phyloP scores from a whole-genome alignment of 2,888 invertebrate genomes.

The Unio delphinus region DNA sequence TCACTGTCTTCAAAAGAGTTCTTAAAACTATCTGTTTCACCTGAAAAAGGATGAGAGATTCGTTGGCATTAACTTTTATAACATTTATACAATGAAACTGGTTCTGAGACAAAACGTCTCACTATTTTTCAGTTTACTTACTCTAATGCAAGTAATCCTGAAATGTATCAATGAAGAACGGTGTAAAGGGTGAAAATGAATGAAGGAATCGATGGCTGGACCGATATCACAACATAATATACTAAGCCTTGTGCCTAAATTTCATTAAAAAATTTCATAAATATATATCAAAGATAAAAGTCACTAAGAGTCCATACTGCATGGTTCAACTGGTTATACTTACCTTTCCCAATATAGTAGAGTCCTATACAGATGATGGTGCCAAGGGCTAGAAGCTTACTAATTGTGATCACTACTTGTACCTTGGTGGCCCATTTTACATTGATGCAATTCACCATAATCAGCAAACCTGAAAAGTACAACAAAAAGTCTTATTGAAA shows the following conservation, averaged over 20 bases:
- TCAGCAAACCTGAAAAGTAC: conserved; percentile 49
- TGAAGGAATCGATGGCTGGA: no score
- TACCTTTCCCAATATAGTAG: conserved; percentile 81
- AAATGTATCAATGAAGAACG: not conserved
- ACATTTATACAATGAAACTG: not conserved
- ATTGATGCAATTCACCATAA: conserved; percentile 56
- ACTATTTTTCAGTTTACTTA: no score
- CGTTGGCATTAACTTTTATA: not conserved
- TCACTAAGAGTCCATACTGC: no score
- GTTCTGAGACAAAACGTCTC: not conserved
- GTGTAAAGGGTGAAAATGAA: no score
- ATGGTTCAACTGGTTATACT: conserved; percentile 1
- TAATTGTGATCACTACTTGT: conserved; percentile 63
- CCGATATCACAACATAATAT: no score
- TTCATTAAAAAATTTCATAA: no score
- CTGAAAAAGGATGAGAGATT: conserved; percentile 29
- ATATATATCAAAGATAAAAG: no score
- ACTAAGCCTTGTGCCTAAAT: no score
- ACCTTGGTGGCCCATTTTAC: conserved; percentile 65
- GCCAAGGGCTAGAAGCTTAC: conserved; percentile 60
- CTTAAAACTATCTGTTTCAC: conserved; percentile 50
- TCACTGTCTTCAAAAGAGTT: conserved; percentile 59
- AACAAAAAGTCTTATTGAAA: not conserved
- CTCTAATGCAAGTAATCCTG: not conserved
- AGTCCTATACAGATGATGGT: conserved; percentile 92